These are phyloP conservation scores for Gambusia holbrooki DNA, from an alignment of 2,113 vertebrate genomes.

Conservation along the genomic window DNA sequence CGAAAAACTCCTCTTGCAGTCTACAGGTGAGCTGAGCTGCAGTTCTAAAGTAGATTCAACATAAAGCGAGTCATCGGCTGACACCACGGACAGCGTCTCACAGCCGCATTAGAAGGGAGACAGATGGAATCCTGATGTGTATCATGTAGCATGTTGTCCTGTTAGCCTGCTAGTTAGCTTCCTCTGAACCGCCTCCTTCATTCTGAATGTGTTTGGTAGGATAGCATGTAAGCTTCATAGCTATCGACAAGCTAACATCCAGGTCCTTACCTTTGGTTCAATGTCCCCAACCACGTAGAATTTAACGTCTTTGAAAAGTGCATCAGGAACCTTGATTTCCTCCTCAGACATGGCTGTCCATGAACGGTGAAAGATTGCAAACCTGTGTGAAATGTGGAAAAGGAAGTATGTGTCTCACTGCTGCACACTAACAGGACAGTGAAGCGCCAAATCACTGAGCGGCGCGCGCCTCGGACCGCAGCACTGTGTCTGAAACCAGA, in stretches of 20 bases:
- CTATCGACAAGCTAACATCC: conserved; percentile 54
- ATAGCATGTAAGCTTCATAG: conserved; percentile 60
- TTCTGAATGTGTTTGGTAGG: conserved; percentile 31
- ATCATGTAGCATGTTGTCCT: not conserved
- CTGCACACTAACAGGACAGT: conserved; percentile 6
- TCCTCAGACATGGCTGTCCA: conserved; percentile 81
- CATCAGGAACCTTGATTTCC: conserved; percentile 84
- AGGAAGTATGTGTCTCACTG: not conserved
- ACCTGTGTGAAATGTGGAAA: not conserved
- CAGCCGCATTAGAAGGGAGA: not conserved
- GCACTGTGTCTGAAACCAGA: conserved; percentile 10
- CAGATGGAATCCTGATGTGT: not conserved
- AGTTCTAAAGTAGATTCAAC: not conserved
- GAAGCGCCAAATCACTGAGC: conserved; percentile 75
- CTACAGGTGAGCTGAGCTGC: not conserved
- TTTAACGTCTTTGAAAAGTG: conserved; percentile 96
- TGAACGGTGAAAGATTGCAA: conserved; percentile 6
- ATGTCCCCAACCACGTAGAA: conserved; percentile 96
- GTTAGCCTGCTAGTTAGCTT: conserved; percentile 45
- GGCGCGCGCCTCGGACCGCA: conserved; percentile 65
- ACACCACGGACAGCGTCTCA: not conserved
- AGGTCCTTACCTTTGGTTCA: conserved; percentile 88
- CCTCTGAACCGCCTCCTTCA: conserved; percentile 1
- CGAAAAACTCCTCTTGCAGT: conserved; percentile 22
- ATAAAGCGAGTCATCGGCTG: not conserved